A percentile compares a stretch with the other conserved stretches of the same genome.
Conservation (phyloP, 2,113 vertebrate genomes). For the Osmerus mordax region DNA sequence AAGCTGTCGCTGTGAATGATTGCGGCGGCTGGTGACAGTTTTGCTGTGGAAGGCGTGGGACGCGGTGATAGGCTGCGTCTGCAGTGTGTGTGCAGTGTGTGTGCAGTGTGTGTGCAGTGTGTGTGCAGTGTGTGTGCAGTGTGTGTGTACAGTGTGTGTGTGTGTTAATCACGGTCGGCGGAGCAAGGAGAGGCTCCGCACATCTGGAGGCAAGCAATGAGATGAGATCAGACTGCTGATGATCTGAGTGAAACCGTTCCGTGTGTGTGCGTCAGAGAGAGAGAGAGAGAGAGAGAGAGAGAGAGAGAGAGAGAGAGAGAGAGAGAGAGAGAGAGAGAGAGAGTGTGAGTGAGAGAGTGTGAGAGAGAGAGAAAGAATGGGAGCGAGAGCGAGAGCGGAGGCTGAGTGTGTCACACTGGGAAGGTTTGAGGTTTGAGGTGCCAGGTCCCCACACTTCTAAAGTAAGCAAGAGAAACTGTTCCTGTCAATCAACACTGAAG, state of each 20-base stretch:
- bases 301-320: too few relatives aligned
- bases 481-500: slow-evolving; percentile 53
- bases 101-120: too few relatives aligned
- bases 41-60: neutral
- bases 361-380: neutral
- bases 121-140: too few relatives aligned
- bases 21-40: neutral
- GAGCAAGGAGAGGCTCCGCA: neutral
- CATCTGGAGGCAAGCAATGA: slow-evolving; percentile 62
- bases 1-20: slow-evolving; percentile 30
- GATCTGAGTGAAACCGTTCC: slow-evolving; percentile 40
- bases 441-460: slow-evolving; percentile 66
- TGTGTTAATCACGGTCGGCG: neutral
- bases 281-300: neutral
- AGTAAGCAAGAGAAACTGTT: slow-evolving; percentile 63
- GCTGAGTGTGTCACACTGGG: slow-evolving; percentile 29
- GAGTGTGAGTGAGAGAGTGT: too few relatives aligned
- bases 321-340: neutral
- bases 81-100: slow-evolving; percentile 1
- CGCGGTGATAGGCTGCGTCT: neutral
- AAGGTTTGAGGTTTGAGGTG: slow-evolving; percentile 1
- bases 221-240: slow-evolving; percentile 44
- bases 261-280: slow-evolving; percentile 36
- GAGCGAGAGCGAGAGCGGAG: neutral
- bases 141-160: slow-evolving; percentile 14